These are phyloP conservation scores for Tetraneura akinire DNA, from an alignment of 1,140 invertebrate species.

Conservation along the genomic window DNA sequence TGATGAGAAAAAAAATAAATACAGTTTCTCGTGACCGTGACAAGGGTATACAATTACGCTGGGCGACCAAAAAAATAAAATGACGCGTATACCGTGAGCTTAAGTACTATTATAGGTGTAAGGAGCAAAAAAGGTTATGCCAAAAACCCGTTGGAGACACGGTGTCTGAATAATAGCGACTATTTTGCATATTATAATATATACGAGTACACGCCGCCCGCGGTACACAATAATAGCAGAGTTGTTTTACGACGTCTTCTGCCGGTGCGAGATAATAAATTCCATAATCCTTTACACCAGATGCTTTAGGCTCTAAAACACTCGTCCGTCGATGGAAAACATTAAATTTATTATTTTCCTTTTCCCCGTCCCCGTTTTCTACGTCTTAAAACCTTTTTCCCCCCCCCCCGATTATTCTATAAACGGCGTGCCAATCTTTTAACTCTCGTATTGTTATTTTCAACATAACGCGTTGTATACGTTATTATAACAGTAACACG, in stretches of 20 bases:
- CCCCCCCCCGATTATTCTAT: background rate
- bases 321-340: background rate
- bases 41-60: background rate
- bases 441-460: too few species aligned
- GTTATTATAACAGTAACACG: background rate
- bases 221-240: background rate
- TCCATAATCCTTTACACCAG: slow-evolving; percentile 24
- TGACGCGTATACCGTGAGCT: background rate
- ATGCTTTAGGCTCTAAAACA: slow-evolving; percentile 28
- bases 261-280: slow-evolving; percentile 38
- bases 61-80: background rate
- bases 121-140: slow-evolving; percentile 20
- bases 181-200: slow-evolving; percentile 26
- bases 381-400: background rate
- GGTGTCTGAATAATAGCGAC: slow-evolving; percentile 29
- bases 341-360: background rate
- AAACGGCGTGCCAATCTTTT: background rate
- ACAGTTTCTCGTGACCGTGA: background rate
- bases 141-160: slow-evolving; percentile 26
- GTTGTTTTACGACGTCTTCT: slow-evolving; percentile 40
- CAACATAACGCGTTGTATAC: too few species aligned
- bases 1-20: too few species aligned
- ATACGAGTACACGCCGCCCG: too few species aligned
- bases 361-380: background rate
- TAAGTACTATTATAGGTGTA: background rate